phyloP scores from a whole-genome alignment of 92 coral and sea anemone species.

The Zoanthus sociatus region DNA sequence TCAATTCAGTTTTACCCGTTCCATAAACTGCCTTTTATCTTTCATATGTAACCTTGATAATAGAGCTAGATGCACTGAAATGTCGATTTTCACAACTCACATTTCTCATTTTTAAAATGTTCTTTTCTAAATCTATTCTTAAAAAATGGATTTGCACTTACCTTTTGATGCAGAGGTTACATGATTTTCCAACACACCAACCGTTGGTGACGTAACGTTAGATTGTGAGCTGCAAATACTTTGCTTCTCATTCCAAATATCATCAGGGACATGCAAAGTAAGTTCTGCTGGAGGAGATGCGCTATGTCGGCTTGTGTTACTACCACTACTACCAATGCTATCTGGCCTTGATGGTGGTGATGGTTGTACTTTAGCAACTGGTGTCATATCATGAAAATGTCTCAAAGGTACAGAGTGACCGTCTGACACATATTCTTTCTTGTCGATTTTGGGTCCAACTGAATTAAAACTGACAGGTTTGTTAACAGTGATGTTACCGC shows the following conservation, averaged over 20 bases:
- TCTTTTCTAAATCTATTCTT: background rate
- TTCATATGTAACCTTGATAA: no score
- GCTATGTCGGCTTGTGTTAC: slow-evolving; percentile 52
- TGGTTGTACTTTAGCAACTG: slow-evolving; percentile 60
- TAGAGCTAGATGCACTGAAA: no score
- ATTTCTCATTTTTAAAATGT: no score
- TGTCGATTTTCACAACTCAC: no score
- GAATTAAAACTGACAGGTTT: slow-evolving; percentile 18
- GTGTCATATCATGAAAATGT: slow-evolving; percentile 64
- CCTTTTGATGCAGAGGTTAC: background rate
- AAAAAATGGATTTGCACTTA: background rate
- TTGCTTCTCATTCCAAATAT: background rate
- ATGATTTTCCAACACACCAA: slow-evolving; percentile 6
- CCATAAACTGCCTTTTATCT: no score
- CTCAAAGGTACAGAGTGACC: slow-evolving; percentile 68
- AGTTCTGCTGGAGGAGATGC: slow-evolving; percentile 39
- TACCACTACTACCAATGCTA: slow-evolving; percentile 61
- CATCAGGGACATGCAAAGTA: slow-evolving; percentile 21
- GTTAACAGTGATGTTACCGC: background rate
- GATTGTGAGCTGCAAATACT: background rate
- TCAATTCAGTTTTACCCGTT: no score
- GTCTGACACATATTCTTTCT: slow-evolving; percentile 36
- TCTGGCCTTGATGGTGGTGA: slow-evolving; percentile 78
- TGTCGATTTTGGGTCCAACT: slow-evolving; percentile 28
- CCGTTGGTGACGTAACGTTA: background rate